Evolutionary conservation across 2,888 invertebrate genomes (phyloP).

Genomic region (Teleogryllus oceanicus): DNA sequence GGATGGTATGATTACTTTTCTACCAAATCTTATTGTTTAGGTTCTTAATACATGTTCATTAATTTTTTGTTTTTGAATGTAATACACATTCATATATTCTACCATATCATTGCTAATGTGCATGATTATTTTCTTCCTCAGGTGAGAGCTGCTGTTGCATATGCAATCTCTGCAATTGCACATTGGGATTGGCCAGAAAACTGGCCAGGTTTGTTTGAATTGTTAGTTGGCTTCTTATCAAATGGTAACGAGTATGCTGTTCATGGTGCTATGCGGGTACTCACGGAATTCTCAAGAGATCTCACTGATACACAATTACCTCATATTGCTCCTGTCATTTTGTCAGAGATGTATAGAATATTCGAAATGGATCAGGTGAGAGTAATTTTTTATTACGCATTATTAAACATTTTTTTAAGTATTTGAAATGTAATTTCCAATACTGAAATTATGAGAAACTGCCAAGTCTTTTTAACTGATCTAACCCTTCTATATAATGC

Average conservation of each 20-base stretch:
- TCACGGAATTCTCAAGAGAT: conserved; percentile 65
- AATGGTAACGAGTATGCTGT: conserved; percentile 58
- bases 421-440: background rate
- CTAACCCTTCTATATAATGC: background rate
- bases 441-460: background rate
- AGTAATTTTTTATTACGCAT: conserved; percentile 31
- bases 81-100: background rate
- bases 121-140: conserved; percentile 33
- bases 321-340: conserved; percentile 63
- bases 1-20: no score
- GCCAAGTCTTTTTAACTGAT: background rate
- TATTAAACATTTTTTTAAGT: conserved; percentile 26
- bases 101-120: background rate
- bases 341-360: conserved; percentile 67
- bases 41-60: background rate
- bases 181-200: conserved; percentile 70
- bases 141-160: conserved; percentile 64
- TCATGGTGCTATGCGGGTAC: conserved; percentile 68
- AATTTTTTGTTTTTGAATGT: background rate
- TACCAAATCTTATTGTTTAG: no score
- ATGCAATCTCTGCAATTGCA: conserved; percentile 67
- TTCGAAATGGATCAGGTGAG: conserved; percentile 58
- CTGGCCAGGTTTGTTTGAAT: conserved; percentile 66
- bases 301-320: conserved; percentile 61
- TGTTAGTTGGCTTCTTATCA: conserved; percentile 61